Evolutionary conservation across 2,113 vertebrate species (phyloP).

Genomic region (Tachycineta bicolor): DNA sequence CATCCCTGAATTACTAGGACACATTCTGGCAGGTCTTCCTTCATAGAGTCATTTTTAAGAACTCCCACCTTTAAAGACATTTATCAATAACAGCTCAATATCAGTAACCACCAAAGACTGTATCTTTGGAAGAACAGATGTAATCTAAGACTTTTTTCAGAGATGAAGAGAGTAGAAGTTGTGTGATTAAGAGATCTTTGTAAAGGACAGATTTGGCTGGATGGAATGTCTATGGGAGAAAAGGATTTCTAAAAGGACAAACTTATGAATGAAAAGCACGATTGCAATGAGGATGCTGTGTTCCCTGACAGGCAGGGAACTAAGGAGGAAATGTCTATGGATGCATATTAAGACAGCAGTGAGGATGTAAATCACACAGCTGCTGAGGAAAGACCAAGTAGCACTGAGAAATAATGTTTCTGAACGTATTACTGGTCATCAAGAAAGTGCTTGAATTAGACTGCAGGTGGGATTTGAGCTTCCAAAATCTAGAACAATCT

Average conservation of each 20-base stretch:
- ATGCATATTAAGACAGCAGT: background rate
- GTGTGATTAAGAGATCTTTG: background rate
- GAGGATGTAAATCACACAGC: background rate
- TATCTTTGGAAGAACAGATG: background rate
- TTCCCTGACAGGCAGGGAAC: background rate
- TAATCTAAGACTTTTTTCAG: background rate
- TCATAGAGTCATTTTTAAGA: background rate
- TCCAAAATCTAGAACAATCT: background rate
- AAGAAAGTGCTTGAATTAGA: background rate
- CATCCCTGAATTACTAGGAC: background rate
- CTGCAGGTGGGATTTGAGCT: background rate
- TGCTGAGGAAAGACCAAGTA: background rate
- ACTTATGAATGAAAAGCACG: background rate
- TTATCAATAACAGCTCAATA: background rate
- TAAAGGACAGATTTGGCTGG: background rate
- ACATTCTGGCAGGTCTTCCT: background rate
- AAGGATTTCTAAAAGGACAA: background rate
- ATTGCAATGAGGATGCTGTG: background rate
- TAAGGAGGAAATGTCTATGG: background rate
- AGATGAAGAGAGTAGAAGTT: background rate
- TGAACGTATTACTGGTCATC: background rate
- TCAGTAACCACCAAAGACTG: background rate
- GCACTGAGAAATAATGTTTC: background rate
- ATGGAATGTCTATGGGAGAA: background rate
- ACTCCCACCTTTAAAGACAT: background rate